Base-by-base conservation (phyloP, 2,797 vertebrate species). In the Staurois parvus region DNA sequence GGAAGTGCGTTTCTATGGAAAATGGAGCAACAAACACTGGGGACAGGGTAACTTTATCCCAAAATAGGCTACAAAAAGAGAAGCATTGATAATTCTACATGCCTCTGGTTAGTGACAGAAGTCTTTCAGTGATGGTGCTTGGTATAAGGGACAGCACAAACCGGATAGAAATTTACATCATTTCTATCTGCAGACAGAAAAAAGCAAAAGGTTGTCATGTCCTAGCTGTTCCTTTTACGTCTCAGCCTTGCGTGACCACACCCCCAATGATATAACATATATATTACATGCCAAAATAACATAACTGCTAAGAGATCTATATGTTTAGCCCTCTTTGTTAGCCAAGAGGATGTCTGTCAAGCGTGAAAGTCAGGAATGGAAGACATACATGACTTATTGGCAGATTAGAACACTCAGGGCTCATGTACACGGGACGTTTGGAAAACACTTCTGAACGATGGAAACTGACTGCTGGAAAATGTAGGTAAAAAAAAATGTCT, bases 1-100 rank as follows among this genome's bases (percentile, higher is more conserved):
- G 74, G n/a, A 30, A 29, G 59, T 59, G n/a, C 1, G 66, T 67
- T 77, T 59, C 42, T 70, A 70, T 84, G 74, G 73, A 77, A 76
- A 73, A 70, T 17, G 17, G 6, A 56, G 17, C 73, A 67, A 76
- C 62, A 69, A 74, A 76, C 64, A 79, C n/a, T 32, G 26, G 64
- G 37, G 32, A 59, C 5, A 28, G 79, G 72, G 32, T 37, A 75
- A 68, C 26, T 52, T 72, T 68, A 81, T 75, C 72, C 59, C 40
- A 70, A 70, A 85, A 85, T 76, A 70, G 72, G 64, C 78, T 26
- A 28, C 12, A 69, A 29, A 12, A 19, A 56, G 29, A 45, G 37
- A 34, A 30, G 48, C 30, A 72, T 45, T 26, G 28, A 13, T 52
- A 45, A 70, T 13, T 34, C 8, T 30, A 64, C 82, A 72, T 59